Conservation (phyloP, 2,797 vertebrate species). For the Pantherophis alleghaniensis region DNA sequence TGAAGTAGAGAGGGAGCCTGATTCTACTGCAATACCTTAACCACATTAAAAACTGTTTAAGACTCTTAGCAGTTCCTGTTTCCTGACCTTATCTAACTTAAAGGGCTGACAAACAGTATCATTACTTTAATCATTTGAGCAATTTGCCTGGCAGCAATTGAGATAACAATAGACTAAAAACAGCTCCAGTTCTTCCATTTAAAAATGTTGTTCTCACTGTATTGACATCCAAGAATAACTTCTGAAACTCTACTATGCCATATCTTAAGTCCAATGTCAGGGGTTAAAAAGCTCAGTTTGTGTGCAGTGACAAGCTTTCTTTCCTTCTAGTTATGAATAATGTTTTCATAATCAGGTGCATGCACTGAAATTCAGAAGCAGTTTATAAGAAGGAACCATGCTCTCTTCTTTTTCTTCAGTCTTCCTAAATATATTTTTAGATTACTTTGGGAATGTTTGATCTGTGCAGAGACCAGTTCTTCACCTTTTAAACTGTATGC, state of each 20-base stretch:
- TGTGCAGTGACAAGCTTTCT: background rate
- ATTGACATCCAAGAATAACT: background rate
- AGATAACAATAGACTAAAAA: background rate
- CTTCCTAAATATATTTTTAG: background rate
- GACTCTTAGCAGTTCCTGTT: background rate
- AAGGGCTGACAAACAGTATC: background rate
- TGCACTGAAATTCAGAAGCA: background rate
- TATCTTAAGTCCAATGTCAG: background rate
- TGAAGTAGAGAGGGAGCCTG: background rate
- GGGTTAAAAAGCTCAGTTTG: background rate
- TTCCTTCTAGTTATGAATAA: background rate
- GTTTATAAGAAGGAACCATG: background rate
- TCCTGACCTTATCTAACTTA: background rate
- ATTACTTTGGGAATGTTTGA: conserved; percentile 5
- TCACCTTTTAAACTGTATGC: conserved; percentile 21
- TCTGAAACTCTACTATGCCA: background rate
- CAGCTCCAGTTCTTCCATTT: background rate
- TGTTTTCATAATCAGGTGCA: background rate
- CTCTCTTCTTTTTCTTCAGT: conserved; percentile 8
- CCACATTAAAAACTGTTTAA: background rate
- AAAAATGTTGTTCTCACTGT: background rate
- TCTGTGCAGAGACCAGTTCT: background rate
- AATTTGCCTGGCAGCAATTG: background rate
- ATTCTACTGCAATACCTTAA: background rate
- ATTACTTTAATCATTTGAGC: background rate